These are phyloP conservation scores for Pecten maximus DNA, from an alignment of 2,888 invertebrate genomes.

Conservation along the genomic window DNA sequence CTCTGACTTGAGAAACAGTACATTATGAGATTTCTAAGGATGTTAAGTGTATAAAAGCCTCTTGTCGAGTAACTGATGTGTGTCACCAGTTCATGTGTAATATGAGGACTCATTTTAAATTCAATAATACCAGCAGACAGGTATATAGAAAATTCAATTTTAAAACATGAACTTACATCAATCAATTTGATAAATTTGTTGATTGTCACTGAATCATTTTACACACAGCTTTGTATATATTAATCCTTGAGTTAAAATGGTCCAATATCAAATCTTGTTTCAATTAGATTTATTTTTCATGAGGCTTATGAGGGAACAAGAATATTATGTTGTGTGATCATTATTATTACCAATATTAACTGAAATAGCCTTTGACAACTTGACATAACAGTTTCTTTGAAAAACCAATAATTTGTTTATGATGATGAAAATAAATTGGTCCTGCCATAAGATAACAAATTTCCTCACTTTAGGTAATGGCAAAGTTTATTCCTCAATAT, in stretches of 20 bases:
- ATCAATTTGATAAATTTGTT: background rate
- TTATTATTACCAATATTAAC: background rate
- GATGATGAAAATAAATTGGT: background rate
- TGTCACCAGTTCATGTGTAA: background rate
- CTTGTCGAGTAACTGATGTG: background rate
- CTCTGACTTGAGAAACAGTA: background rate
- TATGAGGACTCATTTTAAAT: background rate
- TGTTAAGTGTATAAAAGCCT: slow-evolving; percentile 5
- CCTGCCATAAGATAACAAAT: background rate
- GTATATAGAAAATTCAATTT: background rate
- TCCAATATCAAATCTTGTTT: background rate
- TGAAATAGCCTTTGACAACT: background rate
- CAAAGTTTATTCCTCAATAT: background rate
- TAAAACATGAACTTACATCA: background rate
- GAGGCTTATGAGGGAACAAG: background rate
- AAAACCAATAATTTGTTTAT: background rate
- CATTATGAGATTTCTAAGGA: background rate
- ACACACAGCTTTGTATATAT: background rate
- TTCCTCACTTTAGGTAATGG: background rate
- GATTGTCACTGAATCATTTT: background rate
- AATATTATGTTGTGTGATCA: background rate
- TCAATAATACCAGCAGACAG: background rate
- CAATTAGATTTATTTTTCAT: background rate
- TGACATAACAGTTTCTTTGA: background rate
- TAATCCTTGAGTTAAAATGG: background rate